Base-by-base conservation (phyloP, 2,113 vertebrate genomes). In the Saccopteryx leptura region DNA sequence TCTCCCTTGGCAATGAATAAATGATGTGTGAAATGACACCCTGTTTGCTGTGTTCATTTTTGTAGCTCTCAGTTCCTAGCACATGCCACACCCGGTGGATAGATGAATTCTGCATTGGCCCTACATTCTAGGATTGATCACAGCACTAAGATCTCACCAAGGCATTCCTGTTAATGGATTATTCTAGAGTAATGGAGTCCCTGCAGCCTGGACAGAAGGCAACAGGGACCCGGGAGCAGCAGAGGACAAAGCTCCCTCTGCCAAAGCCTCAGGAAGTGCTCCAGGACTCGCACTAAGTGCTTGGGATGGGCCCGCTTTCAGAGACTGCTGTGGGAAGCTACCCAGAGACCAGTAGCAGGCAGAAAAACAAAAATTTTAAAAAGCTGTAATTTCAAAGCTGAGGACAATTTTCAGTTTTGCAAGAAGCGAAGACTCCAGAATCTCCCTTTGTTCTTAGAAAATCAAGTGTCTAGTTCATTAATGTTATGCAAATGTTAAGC, bases 401-500 rank as follows among this genome's bases (percentile, higher is more conserved):
- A 56, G 33, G 85, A 52, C 48, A 58, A 23, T 89, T 71, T 84
- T 95, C 50, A 80, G 66, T 91, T 91, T 88, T 52, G 19, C 66
- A 81, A 3, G 46, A 89, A 88, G 26, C 17, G 23, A 52, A 69
- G n/a, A 74, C 33, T 33, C 50, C 33, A 28, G 72, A 68, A 85
- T 71, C 23, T 85, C 46, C 52, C 60, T 88, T 84, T 80, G 66
- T 96, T 93, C 78, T 93, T 65, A 33, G 79, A 85, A 91, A 93
- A 91, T 18, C 72, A 95, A 46, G 66, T 96, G 19, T 60, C 61
- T 85, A 14, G 7, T 60, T 81, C 79, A 72, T 81, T 93, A 79
- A 79, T 84, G n/a, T 91, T 80, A 91, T 95, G 82, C 71, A 93
- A 93, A 93, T 91, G 10, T 88, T 80, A 88, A 94, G 28, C 78